Evolutionary conservation across 1,140 invertebrate genomes (phyloP).

Genomic region (Kradibia gibbosae): DNA sequence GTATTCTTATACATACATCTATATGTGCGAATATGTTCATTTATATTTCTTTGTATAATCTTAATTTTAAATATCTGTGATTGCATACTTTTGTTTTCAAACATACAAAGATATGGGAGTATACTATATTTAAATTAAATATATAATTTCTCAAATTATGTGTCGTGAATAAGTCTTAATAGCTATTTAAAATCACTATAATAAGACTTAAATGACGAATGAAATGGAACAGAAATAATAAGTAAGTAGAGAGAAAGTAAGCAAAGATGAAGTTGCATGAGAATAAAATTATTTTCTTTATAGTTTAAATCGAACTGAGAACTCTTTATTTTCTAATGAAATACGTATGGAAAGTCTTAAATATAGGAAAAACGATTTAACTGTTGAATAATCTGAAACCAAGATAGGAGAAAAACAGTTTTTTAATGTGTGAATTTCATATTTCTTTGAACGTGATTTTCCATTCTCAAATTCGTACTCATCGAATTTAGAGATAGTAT

Average conservation of each 20-base stretch:
- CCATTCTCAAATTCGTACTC: conserved; percentile 50
- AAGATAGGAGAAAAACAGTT: not conserved
- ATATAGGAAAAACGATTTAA: no score
- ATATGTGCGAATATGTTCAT: no score
- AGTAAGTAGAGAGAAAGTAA: conserved; percentile 37
- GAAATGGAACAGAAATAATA: conserved; percentile 1
- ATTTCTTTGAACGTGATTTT: conserved; percentile 56
- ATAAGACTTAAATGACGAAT: conserved; percentile 39
- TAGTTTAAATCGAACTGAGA: conserved; percentile 43
- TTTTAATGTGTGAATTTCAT: conserved; percentile 8
- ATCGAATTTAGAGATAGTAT: conserved; percentile 20
- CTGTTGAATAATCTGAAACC: conserved; percentile 24
- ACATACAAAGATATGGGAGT: no score
- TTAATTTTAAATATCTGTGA: no score
- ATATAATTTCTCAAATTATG: no score
- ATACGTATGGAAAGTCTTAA: no score
- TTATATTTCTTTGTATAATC: no score
- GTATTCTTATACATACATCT: no score
- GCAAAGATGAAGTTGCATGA: conserved; percentile 36
- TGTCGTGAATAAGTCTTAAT: conserved; percentile 31
- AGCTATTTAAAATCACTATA: conserved; percentile 34
- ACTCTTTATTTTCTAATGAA: not conserved
- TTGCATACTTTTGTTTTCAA: no score
- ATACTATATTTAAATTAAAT: no score
- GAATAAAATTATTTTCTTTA: conserved; percentile 47